Percentiles rank a stretch among this genome's conserved stretches.
Conservation (phyloP, 2,113 vertebrate genomes). For the Seriola aureovittata region DNA sequence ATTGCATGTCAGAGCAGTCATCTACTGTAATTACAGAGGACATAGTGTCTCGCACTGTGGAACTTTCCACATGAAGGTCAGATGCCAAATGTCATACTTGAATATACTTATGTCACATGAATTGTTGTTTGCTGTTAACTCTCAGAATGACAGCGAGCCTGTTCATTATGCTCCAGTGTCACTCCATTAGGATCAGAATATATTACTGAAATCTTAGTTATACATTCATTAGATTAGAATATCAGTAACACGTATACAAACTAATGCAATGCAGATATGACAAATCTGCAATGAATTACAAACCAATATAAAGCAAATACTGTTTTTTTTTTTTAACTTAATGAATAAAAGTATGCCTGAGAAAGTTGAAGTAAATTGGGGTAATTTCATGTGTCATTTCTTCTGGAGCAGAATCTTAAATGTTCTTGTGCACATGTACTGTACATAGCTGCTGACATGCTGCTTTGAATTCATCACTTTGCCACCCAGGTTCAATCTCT, state of each 20-base stretch:
- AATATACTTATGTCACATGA: slow-evolving; percentile 47
- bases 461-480: neutral
- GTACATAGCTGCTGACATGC: neutral
- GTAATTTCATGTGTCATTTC: neutral
- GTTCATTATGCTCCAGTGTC: slow-evolving; percentile 1
- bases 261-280: neutral
- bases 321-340: too few relatives aligned
- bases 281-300: neutral
- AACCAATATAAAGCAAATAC: too few relatives aligned
- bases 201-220: neutral
- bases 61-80: slow-evolving; percentile 50
- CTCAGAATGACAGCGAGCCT: slow-evolving; percentile 30
- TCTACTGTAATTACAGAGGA: slow-evolving; percentile 31
- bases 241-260: neutral
- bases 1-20: slow-evolving; percentile 35
- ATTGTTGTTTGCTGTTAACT: slow-evolving; percentile 27
- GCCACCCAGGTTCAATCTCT: neutral
- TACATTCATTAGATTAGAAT: neutral
- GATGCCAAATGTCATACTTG: slow-evolving; percentile 35
- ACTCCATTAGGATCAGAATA: slow-evolving; percentile 15
- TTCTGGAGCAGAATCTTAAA: neutral
- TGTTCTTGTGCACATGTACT: neutral
- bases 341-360: too few relatives aligned
- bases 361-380: neutral
- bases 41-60: slow-evolving; percentile 44